Conservation (phyloP, 92 coral and sea anemone genomes). For the Porites rus region DNA sequence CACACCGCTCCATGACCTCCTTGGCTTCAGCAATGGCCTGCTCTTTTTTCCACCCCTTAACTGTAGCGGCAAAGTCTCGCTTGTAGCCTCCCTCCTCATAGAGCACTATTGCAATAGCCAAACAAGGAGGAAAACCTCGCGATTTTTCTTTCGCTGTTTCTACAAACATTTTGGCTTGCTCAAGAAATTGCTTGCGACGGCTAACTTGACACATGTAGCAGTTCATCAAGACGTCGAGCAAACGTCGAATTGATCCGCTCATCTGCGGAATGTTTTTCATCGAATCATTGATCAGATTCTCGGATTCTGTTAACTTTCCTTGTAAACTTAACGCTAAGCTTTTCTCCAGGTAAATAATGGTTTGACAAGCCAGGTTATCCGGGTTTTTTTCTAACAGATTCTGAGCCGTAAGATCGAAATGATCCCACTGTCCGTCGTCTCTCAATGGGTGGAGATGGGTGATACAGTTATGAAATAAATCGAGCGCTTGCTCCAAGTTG, state of each 20-base stretch:
- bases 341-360: not conserved
- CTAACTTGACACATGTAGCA: not conserved
- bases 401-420: not conserved
- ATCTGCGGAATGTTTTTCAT: not conserved
- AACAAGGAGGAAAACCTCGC: slow-evolving; percentile 8
- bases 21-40: not conserved
- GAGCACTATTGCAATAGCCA: not conserved
- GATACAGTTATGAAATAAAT: not conserved
- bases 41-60: not conserved
- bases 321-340: not conserved
- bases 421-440: not conserved
- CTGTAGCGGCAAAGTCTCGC: not conserved
- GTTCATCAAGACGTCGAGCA: not conserved
- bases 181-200: not conserved
- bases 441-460: not conserved
- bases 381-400: not conserved
- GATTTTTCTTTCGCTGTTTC: not conserved
- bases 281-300: not conserved
- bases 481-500: not conserved
- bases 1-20: not conserved
- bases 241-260: not conserved
- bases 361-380: not conserved
- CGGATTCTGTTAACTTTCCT: not conserved
- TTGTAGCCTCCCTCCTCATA: slow-evolving; percentile 6
- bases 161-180: not conserved